Evolutionary conservation across 92 coral and sea anemone genomes (phyloP), one percentile per base, ranked within the genome.

Genomic region (Micromussa lordhowensis): DNA sequence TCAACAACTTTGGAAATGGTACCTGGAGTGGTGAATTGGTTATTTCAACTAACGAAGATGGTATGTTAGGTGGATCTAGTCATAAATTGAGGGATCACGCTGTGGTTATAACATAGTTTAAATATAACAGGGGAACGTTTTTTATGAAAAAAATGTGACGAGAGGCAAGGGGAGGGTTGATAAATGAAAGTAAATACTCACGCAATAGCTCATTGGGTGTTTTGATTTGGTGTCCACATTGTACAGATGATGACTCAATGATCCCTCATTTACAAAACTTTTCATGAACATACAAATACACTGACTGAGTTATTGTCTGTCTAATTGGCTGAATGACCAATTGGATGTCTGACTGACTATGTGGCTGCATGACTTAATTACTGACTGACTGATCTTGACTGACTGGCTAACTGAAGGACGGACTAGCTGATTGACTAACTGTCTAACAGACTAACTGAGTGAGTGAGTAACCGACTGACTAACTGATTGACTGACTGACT

Each of bases 1-100:
- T 29, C 63, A 86, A 86, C 53, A 77, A 77, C 24, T 86, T 58
- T 48, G 89, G 89, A 38, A 86, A 86, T 66, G 89, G 89, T 44
- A 22, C 31, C 12, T 86, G 89, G 89, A 86, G 89, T 63, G 32
- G 36, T 4, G 44, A 59, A 30, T 22, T 76, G 30, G 79, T 76
- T 4, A 68, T 86, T 77, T 76, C 83, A 76, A 86, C 89, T 54
- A 77, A 86, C 26, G 89, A 86, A 48, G 89, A 77, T 30, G 82
- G 89, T 86, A 86, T 30, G 89, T 44, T 29, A 31, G 22, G 1
- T 36, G 38, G n/a, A 48, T 49, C 10, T 13, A 10, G 21, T 13
- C 3, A 54, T 9, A 21, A 78, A 9, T 73, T 7, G 49, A 44
- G 49, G 35, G 19, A 10, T 5, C n/a, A 36, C 38, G 38, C 38